phyloP scores from a whole-genome alignment of 2,797 vertebrate species.

The Dipus sagitta region DNA sequence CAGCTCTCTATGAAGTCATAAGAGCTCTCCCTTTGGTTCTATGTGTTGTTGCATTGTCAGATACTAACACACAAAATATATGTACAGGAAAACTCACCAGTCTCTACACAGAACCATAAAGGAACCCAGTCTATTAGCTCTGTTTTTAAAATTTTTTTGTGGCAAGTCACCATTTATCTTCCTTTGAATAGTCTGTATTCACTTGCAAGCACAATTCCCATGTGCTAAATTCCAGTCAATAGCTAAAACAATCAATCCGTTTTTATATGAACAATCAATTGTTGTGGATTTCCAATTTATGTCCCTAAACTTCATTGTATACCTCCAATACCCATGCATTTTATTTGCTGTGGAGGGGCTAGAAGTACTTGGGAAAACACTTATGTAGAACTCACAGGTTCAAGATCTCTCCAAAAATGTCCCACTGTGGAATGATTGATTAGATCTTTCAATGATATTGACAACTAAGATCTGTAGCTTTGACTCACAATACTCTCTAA shows the following conservation, averaged over 20 bases:
- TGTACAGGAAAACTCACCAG: neutral
- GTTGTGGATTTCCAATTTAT: neutral
- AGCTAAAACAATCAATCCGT: neutral
- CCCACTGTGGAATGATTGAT: neutral
- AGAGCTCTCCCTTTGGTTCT: neutral
- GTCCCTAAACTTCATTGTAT: neutral
- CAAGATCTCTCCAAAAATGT: neutral
- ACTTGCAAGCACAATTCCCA: constrained; percentile 46
- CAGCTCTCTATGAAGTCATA: neutral
- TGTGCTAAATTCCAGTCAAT: constrained; percentile 11
- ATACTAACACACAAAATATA: neutral
- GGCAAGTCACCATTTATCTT: neutral
- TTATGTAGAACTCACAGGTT: neutral
- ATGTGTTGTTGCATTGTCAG: neutral
- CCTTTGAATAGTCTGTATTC: neutral
- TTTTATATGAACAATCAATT: neutral
- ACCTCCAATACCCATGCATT: neutral
- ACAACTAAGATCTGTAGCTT: neutral
- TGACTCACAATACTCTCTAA: constrained; percentile 3
- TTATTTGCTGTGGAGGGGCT: neutral
- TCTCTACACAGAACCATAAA: neutral
- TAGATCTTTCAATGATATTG: neutral
- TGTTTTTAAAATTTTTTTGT: constrained; percentile 35
- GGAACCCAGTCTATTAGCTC: neutral
- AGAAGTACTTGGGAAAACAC: neutral